Percentiles rank a stretch among this genome's conserved stretches.
phyloP scores from a whole-genome alignment of 2,113 vertebrate species.

The Lethenteron camtschaticum region DNA sequence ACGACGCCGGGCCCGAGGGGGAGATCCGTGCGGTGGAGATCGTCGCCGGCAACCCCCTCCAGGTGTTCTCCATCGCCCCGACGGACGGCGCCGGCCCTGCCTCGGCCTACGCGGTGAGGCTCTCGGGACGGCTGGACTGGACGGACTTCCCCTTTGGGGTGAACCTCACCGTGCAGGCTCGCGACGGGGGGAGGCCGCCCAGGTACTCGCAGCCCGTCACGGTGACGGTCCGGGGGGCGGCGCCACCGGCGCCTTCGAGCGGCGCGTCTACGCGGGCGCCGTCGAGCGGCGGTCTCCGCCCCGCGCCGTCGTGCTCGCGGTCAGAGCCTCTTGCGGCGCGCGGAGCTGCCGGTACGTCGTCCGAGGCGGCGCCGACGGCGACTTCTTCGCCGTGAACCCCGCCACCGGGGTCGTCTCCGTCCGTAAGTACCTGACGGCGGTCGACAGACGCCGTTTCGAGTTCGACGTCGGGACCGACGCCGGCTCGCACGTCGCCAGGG shows the following conservation, averaged over 20 bases:
- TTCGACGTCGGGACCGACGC: no score
- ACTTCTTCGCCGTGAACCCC: slow-evolving; percentile 43
- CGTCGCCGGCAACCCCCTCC: slow-evolving; percentile 60
- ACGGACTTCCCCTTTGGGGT: slow-evolving; percentile 63
- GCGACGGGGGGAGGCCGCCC: slow-evolving; percentile 22
- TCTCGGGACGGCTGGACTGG: slow-evolving; percentile 48
- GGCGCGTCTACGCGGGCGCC: no score
- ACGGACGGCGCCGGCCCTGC: slow-evolving; percentile 55
- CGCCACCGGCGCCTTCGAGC: no score
- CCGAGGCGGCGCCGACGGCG: slow-evolving; percentile 37
- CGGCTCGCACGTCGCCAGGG: slow-evolving; percentile 27
- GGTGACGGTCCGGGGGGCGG: no score
- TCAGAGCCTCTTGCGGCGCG: slow-evolving; percentile 47
- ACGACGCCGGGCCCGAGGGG: slow-evolving; percentile 56
- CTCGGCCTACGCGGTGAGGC: slow-evolving; percentile 78
- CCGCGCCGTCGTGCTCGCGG: slow-evolving; percentile 18
- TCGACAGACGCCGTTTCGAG: slow-evolving; percentile 25
- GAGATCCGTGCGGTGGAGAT: slow-evolving; percentile 58
- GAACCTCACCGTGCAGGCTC: slow-evolving; percentile 82
- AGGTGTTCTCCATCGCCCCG: slow-evolving; percentile 51
- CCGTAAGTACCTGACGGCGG: slow-evolving; percentile 41
- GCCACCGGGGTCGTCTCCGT: slow-evolving; percentile 74
- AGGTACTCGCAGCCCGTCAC: no score
- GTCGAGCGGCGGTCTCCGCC: slow-evolving; percentile 71
- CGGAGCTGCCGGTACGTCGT: slow-evolving; percentile 52